A percentile compares a stretch with the other conserved stretches of the same genome.
phyloP scores from a whole-genome alignment of 2,113 vertebrate genomes.

The Myotis lucifugus region DNA sequence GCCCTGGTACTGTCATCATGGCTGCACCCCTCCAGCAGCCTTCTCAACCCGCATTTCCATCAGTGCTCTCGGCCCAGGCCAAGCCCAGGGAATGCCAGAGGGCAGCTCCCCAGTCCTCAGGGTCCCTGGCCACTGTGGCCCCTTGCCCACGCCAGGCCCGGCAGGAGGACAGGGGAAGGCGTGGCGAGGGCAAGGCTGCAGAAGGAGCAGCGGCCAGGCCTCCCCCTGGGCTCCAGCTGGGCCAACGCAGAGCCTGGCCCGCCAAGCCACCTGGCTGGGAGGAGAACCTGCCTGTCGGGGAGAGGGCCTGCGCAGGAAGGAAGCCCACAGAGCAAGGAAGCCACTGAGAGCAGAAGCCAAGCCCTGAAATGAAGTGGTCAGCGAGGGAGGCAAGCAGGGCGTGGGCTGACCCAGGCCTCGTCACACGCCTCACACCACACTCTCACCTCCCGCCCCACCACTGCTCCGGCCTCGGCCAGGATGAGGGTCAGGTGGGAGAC shows the following conservation, averaged over 20 bases:
- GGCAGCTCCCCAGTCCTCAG: not conserved
- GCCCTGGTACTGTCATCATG: no score
- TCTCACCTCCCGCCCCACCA: accelerated
- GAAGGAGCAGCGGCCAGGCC: not conserved
- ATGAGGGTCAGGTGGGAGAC: not conserved
- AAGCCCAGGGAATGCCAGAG: not conserved
- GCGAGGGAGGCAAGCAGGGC: not conserved
- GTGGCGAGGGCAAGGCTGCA: not conserved
- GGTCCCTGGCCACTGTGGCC: not conserved
- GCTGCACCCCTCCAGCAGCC: not conserved
- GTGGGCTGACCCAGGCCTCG: no score
- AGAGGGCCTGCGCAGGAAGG: slow-evolving; percentile 5
- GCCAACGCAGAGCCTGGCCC: not conserved
- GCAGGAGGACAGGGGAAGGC: not conserved
- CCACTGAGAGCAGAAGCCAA: not conserved
- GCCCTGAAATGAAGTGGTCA: not conserved
- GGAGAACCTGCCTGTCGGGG: not conserved
- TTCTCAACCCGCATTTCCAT: not conserved
- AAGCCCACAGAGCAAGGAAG: slow-evolving; percentile 19
- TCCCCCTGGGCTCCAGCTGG: not conserved
- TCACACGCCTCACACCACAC: accelerated
- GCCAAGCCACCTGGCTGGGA: not conserved
- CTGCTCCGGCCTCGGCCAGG: not conserved
- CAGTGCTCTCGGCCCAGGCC: not conserved
- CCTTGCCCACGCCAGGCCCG: not conserved